These are phyloP conservation scores for Cynocephalus volans DNA, from an alignment of 2,113 vertebrate genomes.

Conservation along the genomic window DNA sequence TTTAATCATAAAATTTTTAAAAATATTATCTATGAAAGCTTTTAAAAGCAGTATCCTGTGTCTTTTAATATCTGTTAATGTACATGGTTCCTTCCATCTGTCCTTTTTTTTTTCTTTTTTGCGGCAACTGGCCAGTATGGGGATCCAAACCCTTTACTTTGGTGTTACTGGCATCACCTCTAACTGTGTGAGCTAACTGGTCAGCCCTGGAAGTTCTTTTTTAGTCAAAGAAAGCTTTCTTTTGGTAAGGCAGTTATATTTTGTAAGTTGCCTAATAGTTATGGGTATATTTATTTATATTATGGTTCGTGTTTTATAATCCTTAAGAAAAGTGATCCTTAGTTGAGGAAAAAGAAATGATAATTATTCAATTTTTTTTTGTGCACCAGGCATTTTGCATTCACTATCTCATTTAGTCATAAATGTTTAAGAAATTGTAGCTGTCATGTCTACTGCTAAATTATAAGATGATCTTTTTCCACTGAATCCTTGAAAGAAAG, in stretches of 20 bases:
- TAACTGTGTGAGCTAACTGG: too few relatives aligned
- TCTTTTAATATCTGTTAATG: neutral
- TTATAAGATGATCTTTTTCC: neutral
- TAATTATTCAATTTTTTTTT: neutral
- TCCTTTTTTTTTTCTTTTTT: neutral
- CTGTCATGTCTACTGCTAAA: neutral
- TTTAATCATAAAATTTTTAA: neutral
- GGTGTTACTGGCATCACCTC: too few relatives aligned
- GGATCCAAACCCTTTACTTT: too few relatives aligned
- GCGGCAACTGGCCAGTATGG: too few relatives aligned
- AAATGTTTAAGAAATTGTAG: neutral
- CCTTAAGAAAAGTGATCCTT: neutral
- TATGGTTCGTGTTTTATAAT: neutral
- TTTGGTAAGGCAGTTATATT: neutral
- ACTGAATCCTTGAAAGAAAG: neutral
- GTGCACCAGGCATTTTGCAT: neutral
- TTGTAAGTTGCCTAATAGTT: neutral
- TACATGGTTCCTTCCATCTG: neutral
- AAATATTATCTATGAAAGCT: neutral
- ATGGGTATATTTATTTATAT: neutral
- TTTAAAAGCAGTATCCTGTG: neutral
- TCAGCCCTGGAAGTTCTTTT: neutral
- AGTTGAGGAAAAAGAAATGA: neutral
- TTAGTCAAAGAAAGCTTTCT: neutral
- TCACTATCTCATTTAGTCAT: neutral